Conservation (phyloP, 2,888 invertebrate genomes). For the Metacarcinus magister region DNA sequence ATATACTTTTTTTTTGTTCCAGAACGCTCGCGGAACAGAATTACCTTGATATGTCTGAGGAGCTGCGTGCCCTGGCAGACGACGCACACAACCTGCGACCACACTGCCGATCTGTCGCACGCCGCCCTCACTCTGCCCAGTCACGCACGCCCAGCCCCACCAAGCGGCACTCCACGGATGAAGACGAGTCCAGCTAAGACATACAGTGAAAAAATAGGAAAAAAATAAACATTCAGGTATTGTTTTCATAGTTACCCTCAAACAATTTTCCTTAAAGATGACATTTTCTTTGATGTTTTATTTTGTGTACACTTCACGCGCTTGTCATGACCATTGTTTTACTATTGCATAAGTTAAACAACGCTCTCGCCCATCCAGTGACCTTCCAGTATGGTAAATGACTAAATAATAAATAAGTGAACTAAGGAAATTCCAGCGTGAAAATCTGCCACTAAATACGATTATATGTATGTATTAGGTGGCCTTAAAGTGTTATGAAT, state of each 20-base stretch:
- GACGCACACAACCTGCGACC: slow-evolving; percentile 81
- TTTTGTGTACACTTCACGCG: too few relatives aligned
- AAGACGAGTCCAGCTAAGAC: slow-evolving; percentile 68
- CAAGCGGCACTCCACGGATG: slow-evolving; percentile 72
- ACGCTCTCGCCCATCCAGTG: not conserved
- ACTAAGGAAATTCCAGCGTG: too few relatives aligned
- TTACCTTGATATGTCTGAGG: slow-evolving; percentile 73
- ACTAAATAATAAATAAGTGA: too few relatives aligned
- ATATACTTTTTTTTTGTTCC: not conserved
- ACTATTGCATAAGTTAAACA: not conserved
- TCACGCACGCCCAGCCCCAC: slow-evolving; percentile 70
- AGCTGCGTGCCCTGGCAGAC: slow-evolving; percentile 76
- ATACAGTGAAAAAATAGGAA: not conserved
- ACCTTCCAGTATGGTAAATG: too few relatives aligned
- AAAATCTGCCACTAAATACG: too few relatives aligned
- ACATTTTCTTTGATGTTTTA: too few relatives aligned
- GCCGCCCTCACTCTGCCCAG: slow-evolving; percentile 49
- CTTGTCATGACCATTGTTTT: too few relatives aligned
- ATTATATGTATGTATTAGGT: too few relatives aligned
- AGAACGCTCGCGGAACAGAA: slow-evolving; percentile 61
- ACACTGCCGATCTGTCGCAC: not conserved
- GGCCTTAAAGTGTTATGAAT: too few relatives aligned
- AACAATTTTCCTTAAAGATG: not conserved
- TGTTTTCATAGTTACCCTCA: not conserved
- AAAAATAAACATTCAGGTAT: not conserved